Evolutionary conservation across 2,113 vertebrate species (phyloP), one percentile per base, ranked within the genome.

Genomic region (Muscicapa adusta): DNA sequence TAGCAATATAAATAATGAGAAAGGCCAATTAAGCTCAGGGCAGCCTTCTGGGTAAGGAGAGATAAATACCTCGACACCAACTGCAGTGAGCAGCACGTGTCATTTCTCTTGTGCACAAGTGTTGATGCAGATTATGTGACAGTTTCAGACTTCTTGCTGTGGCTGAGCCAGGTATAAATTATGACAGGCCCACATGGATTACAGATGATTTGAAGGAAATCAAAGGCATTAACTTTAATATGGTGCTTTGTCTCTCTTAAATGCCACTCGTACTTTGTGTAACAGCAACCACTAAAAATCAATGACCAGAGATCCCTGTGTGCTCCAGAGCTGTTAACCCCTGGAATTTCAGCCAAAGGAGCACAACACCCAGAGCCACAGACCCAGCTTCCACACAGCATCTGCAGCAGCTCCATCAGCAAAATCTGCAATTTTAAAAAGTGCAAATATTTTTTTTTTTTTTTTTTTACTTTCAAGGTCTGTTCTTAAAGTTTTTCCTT

Each of bases 201-300:
- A 67, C 79, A 83, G 80, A 86, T 91, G 74, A 95, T 94, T 85
- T 87, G 57, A 82, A 89, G 88, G 65, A 94, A 96, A 95, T 95
- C 68, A 89, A 73, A 95, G 50, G 68, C 76, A 96, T 95, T 96
- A 96, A 85, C 61, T 94, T 96, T 95, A 90, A 91, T 78, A 66
- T 12, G 57, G 83, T 84, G 54, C 75, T 96, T 92, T 92, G 90
- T 95, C 88, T 90, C 79, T 81, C 85, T 91, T 71, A 88, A 94
- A 86, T 42, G 48, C 61, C 83, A 38, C 61, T 81, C 38, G 36
- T 72, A 42, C 61, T 65, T 90, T 90, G 63, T 92, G 36, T 34
- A 77, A 84, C 43, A 68, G 79, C 91, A 95, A 57, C 85, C 33
- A 65, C 78, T 96, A 93, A 94, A 96, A 95, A 91, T 77, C 90